Percentiles rank a stretch among this genome's conserved stretches.
These are phyloP conservation scores for Smittia sp. DNA, from an alignment of 2,888 invertebrate species.

Conservation along the genomic window DNA sequence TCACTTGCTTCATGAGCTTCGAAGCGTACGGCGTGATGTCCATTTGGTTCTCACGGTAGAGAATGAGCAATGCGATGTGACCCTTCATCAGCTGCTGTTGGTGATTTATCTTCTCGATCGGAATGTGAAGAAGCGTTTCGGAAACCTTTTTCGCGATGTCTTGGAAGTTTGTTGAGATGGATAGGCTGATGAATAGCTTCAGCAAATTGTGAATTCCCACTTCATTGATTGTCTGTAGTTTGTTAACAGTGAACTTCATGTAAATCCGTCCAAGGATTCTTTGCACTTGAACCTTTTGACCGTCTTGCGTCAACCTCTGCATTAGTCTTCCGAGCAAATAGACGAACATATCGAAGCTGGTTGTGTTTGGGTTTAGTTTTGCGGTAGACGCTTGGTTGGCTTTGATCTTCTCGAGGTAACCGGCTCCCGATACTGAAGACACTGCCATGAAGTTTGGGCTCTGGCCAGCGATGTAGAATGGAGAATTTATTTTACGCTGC, in stretches of 20 bases:
- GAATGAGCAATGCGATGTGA: constrained; percentile 51
- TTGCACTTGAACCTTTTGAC: constrained; percentile 47
- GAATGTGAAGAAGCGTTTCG: constrained; percentile 50
- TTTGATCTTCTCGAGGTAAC: constrained; percentile 52
- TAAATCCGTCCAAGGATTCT: constrained; percentile 59
- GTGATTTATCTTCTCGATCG: constrained; percentile 49
- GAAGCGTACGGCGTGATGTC: constrained; percentile 49
- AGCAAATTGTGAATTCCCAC: constrained; percentile 59
- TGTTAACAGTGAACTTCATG: constrained; percentile 59
- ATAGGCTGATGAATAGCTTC: constrained; percentile 49
- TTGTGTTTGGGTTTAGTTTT: constrained; percentile 50
- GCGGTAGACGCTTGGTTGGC: constrained; percentile 48
- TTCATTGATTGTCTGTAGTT: constrained; percentile 57
- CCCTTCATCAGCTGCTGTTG: constrained; percentile 51
- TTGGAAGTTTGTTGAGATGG: constrained; percentile 47
- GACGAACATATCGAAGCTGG: constrained; percentile 56
- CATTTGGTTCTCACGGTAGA: constrained; percentile 49
- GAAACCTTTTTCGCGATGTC: constrained; percentile 49
- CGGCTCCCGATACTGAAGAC: constrained; percentile 47
- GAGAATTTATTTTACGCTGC: constrained; percentile 58
- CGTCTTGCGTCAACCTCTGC: constrained; percentile 44
- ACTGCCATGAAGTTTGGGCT: constrained; percentile 55
- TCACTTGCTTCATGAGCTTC: constrained; percentile 49
- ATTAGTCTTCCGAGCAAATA: constrained; percentile 53
- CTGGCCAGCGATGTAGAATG: constrained; percentile 55